Percentiles rank a stretch among this genome's conserved stretches.
These are phyloP conservation scores for Drosophila mayaguana DNA, from an alignment of 2,888 invertebrate genomes.

Conservation along the genomic window DNA sequence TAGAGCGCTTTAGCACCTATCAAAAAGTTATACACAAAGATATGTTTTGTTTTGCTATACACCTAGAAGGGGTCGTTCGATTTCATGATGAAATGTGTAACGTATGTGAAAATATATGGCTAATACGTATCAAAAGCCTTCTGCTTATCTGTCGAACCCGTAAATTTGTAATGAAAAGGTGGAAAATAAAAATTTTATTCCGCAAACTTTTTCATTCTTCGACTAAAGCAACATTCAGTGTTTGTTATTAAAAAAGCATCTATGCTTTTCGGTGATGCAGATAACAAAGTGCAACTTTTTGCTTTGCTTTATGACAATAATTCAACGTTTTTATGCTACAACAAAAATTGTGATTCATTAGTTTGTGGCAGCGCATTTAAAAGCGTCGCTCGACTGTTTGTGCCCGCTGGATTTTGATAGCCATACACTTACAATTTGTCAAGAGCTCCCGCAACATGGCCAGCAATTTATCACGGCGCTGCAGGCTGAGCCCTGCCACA, in stretches of 20 bases:
- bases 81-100: neutral
- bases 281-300: neutral
- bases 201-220: neutral
- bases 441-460: constrained; percentile 54
- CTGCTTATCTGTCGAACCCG: neutral
- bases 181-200: neutral
- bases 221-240: neutral
- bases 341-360: constrained; percentile 82
- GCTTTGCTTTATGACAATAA: constrained; percentile 13
- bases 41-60: neutral
- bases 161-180: neutral
- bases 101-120: neutral
- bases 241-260: neutral
- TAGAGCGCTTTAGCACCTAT: constrained; percentile 15
- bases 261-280: neutral
- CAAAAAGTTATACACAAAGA: neutral
- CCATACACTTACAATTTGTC: constrained; percentile 78
- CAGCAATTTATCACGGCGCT: constrained; percentile 63
- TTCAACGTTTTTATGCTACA: constrained; percentile 44
- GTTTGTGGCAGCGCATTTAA: constrained; percentile 73
- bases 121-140: neutral
- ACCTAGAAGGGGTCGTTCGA: neutral
- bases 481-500: constrained; percentile 36
- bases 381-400: constrained; percentile 37
- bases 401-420: constrained; percentile 54